phyloP scores from a whole-genome alignment of 2,888 invertebrate species.

The Idaea aversata region DNA sequence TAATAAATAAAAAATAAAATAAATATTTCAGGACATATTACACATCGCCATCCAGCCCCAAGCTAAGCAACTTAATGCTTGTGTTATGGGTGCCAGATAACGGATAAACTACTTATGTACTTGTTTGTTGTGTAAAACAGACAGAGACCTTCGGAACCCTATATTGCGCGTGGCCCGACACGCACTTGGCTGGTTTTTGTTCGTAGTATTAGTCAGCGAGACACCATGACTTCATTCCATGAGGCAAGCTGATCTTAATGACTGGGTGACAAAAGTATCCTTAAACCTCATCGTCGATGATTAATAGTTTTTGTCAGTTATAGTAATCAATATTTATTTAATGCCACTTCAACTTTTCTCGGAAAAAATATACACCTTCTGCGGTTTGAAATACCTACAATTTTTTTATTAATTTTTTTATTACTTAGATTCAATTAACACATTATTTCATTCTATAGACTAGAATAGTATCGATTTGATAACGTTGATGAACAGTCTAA shows the following conservation, averaged over 20 bases:
- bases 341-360: constrained; percentile 8
- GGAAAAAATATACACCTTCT: constrained; percentile 6
- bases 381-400: not conserved
- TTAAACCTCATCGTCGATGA: not conserved
- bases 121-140: too few relatives aligned
- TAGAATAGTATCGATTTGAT: too few relatives aligned
- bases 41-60: too few relatives aligned
- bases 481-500: too few relatives aligned
- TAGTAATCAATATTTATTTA: constrained; percentile 1
- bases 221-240: constrained; percentile 43
- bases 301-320: constrained; percentile 3
- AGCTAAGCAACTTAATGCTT: too few relatives aligned
- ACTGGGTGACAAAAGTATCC: constrained; percentile 17
- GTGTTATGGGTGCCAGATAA: too few relatives aligned
- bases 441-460: not conserved
- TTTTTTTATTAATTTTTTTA: not conserved
- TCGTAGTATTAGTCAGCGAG: constrained; percentile 42
- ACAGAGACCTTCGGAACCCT: too few relatives aligned
- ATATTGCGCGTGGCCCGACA: too few relatives aligned
- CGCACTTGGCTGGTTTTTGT: not conserved
- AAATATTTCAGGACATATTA: too few relatives aligned
- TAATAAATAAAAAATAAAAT: too few relatives aligned
- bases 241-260: constrained; percentile 18
- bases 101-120: too few relatives aligned
- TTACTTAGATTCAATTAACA: not conserved